Percentiles rank a stretch among this genome's conserved stretches.
Conservation (phyloP, 2,888 invertebrate species). For the Morpho deidamia region DNA sequence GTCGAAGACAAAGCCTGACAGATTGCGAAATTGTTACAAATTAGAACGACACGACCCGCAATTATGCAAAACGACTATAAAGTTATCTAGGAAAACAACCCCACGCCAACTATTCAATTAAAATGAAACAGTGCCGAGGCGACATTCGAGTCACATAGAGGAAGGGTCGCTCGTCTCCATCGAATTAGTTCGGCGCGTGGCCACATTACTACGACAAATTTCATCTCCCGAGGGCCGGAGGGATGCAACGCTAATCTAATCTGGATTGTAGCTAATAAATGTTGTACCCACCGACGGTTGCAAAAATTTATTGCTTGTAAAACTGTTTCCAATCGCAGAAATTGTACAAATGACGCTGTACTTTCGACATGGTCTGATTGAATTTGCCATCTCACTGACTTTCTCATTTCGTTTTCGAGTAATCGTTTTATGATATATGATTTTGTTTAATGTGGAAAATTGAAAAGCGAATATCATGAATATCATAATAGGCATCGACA, state of each 20-base stretch:
- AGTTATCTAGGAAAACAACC: constrained; percentile 74
- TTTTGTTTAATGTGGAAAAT: constrained; percentile 4
- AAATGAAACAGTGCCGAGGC: constrained; percentile 65
- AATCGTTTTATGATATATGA: constrained; percentile 13
- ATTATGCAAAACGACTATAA: constrained; percentile 73
- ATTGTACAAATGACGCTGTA: constrained; percentile 59
- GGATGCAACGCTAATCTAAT: constrained; percentile 77
- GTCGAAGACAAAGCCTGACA: constrained; percentile 51
- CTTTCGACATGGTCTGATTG: constrained; percentile 60
- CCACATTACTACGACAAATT: constrained; percentile 75
- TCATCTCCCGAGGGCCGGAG: constrained; percentile 57
- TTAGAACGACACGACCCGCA: constrained; percentile 59
- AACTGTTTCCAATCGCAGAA: constrained; percentile 76
- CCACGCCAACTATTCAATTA: constrained; percentile 74
- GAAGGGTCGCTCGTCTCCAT: constrained; percentile 63
- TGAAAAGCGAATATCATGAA: background rate
- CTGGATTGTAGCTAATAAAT: constrained; percentile 77
- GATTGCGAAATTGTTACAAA: constrained; percentile 71
- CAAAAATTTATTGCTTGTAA: constrained; percentile 76
- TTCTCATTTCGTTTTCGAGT: constrained; percentile 31
- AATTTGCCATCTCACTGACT: constrained; percentile 64
- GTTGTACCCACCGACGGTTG: constrained; percentile 66
- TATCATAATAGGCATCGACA: background rate
- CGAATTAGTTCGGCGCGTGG: constrained; percentile 76
- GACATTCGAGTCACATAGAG: constrained; percentile 70